phyloP scores from a whole-genome alignment of 1,140 invertebrate species.

The Aphelinus atriplicis region DNA sequence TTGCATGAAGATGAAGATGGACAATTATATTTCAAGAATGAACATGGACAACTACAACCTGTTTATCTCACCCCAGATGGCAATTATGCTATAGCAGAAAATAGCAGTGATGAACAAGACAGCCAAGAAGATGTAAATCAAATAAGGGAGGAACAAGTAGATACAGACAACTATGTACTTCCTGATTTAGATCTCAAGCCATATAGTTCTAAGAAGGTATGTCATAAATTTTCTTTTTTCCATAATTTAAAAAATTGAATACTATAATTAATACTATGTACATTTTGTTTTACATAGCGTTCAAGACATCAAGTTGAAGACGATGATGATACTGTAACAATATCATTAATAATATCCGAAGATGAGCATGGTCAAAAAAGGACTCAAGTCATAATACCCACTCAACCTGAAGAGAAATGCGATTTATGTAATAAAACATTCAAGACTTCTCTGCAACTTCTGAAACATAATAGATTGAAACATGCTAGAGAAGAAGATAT shows the following conservation, averaged over 20 bases:
- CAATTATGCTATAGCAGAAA: conserved; percentile 61
- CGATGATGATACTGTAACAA: conserved; percentile 63
- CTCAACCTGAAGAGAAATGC: conserved; percentile 59
- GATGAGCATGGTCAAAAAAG: conserved; percentile 64
- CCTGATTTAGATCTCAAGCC: conserved; percentile 51
- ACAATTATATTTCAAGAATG: conserved; percentile 64
- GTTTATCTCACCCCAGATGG: conserved; percentile 63
- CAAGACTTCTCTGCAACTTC: conserved; percentile 61
- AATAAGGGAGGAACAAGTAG: conserved; percentile 39
- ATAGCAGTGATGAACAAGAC: conserved; percentile 52
- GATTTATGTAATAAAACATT: conserved; percentile 62
- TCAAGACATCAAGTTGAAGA: conserved; percentile 48
- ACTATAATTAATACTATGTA: background rate
- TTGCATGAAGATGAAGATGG: conserved; percentile 63
- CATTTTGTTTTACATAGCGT: background rate
- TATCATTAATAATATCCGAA: conserved; percentile 64
- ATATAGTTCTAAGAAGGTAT: conserved; percentile 50
- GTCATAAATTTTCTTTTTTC: background rate
- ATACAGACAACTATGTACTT: conserved; percentile 50
- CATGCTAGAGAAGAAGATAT: conserved; percentile 64
- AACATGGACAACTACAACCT: conserved; percentile 58
- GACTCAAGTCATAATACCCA: conserved; percentile 65
- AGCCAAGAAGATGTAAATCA: conserved; percentile 48
- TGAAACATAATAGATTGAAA: conserved; percentile 62
- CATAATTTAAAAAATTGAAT: background rate